phyloP scores from a whole-genome alignment of 2,797 vertebrate species.

The Acipenser transmontanus region DNA sequence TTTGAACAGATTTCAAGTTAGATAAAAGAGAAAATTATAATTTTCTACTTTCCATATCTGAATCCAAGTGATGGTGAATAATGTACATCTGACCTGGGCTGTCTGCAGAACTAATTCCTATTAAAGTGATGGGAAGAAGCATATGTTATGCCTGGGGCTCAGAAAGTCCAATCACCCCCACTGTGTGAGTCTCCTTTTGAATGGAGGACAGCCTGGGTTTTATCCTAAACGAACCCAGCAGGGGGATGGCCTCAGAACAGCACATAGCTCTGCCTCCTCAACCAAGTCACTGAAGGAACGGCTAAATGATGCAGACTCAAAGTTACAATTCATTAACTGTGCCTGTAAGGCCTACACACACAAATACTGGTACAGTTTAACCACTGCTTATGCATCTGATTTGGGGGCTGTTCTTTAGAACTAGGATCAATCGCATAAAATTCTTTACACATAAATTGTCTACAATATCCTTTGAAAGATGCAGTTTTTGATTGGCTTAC shows the following conservation, averaged over 20 bases:
- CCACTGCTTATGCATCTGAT: slow-evolving; percentile 5
- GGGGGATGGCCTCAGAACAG: slow-evolving; percentile 45
- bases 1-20: no score
- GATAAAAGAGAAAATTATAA: slow-evolving; percentile 15
- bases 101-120: slow-evolving; percentile 81
- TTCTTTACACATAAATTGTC: slow-evolving; percentile 11
- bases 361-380: slow-evolving; percentile 9
- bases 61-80: slow-evolving; percentile 80
- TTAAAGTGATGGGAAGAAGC: slow-evolving; percentile 80
- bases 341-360: slow-evolving; percentile 12
- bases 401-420: slow-evolving; percentile 4
- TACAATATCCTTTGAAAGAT: slow-evolving; percentile 13
- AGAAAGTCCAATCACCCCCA: slow-evolving; percentile 75
- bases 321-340: slow-evolving; percentile 20
- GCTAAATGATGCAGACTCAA: slow-evolving; percentile 34
- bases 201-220: slow-evolving; percentile 70
- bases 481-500: slow-evolving; percentile 3
- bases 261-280: slow-evolving; percentile 55
- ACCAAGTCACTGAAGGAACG: slow-evolving; percentile 52
- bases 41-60: slow-evolving; percentile 66
- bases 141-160: slow-evolving; percentile 79
- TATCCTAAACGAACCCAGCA: slow-evolving; percentile 76
- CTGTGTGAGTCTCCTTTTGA: slow-evolving; percentile 67
- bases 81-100: slow-evolving; percentile 78
- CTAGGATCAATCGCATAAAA: slow-evolving; percentile 10